These are phyloP conservation scores for Eudasyphora cyanicolor DNA, from an alignment of 2,888 invertebrate species.

Conservation along the genomic window DNA sequence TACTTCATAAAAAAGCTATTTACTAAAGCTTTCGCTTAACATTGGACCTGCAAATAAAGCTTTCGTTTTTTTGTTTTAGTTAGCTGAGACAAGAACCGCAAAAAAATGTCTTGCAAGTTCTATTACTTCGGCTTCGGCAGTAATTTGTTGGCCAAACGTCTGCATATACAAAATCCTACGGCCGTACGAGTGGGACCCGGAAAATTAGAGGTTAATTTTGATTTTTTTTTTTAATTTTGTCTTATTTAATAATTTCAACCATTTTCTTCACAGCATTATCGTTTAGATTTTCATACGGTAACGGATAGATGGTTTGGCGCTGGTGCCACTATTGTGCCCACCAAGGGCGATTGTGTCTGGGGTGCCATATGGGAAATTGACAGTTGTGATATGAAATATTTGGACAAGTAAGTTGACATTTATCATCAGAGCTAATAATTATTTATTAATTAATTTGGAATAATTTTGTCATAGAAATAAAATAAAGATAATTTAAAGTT, in stretches of 20 bases:
- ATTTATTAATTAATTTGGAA: not conserved
- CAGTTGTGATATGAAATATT: conserved; percentile 82
- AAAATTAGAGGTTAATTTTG: conserved; percentile 56
- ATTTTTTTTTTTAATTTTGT: not conserved
- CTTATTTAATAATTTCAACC: not conserved
- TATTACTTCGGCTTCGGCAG: conserved; percentile 95
- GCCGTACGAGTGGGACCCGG: conserved; percentile 87
- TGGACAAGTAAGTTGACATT: conserved; percentile 84
- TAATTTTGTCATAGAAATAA: no score
- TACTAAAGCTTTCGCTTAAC: not conserved
- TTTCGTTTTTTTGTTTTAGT: not conserved
- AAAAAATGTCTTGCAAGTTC: conserved; percentile 80
- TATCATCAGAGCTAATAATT: no score
- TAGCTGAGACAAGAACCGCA: not conserved
- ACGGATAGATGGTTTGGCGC: conserved; percentile 89
- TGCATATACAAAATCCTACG: conserved; percentile 89
- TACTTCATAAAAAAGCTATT: not conserved
- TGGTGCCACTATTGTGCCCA: conserved; percentile 88
- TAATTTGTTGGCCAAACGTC: conserved; percentile 89
- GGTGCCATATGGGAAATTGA: conserved; percentile 90
- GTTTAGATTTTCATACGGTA: conserved; percentile 84
- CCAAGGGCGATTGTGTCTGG: conserved; percentile 80
- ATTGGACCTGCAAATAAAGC: not conserved
- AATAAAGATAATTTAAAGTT: no score
- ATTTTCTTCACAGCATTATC: conserved; percentile 79